Evolutionary conservation across 2,888 invertebrate genomes (phyloP).

Genomic region (Pandemis heparana): DNA sequence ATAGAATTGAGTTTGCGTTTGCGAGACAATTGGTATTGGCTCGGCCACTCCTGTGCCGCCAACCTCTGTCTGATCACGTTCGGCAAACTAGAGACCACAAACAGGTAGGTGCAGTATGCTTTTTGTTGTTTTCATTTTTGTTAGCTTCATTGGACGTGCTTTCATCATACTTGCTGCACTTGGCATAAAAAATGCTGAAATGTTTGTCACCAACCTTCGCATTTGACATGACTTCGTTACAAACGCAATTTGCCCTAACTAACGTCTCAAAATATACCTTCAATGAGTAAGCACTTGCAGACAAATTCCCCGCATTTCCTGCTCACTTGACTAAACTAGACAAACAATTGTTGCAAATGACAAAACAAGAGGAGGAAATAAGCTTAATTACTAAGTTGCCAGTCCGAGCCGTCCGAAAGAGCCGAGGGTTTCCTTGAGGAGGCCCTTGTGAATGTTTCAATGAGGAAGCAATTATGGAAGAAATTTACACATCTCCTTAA

Average conservation of each 20-base stretch:
- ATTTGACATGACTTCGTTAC: conserved; percentile 13
- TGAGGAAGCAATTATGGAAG: conserved; percentile 76
- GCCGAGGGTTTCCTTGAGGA: conserved; percentile 68
- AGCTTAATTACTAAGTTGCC: conserved; percentile 81
- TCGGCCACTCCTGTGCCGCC: conserved; percentile 65
- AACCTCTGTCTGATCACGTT: conserved; percentile 82
- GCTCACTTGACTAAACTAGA: conserved; percentile 57
- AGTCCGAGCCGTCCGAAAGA: conserved; percentile 71
- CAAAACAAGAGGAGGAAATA: conserved; percentile 77
- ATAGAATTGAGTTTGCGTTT: conserved; percentile 58
- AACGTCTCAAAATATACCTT: conserved; percentile 2
- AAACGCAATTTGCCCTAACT: neutral
- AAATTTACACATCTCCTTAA: conserved; percentile 70
- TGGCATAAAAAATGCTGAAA: conserved; percentile 64
- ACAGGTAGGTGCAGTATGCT: conserved; percentile 71
- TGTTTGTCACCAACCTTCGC: conserved; percentile 58
- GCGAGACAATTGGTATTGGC: conserved; percentile 68
- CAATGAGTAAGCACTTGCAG: conserved; percentile 17
- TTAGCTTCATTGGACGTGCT: conserved; percentile 62
- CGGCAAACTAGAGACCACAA: conserved; percentile 79
- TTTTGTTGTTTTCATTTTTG: conserved; percentile 74
- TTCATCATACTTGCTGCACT: conserved; percentile 56
- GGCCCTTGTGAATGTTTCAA: conserved; percentile 76
- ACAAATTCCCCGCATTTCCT: conserved; percentile 43
- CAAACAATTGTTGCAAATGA: conserved; percentile 69